Evolutionary conservation across 2,888 invertebrate genomes (phyloP), one percentile per base, ranked within the genome.

Genomic region (Yponomeuta malinellus): DNA sequence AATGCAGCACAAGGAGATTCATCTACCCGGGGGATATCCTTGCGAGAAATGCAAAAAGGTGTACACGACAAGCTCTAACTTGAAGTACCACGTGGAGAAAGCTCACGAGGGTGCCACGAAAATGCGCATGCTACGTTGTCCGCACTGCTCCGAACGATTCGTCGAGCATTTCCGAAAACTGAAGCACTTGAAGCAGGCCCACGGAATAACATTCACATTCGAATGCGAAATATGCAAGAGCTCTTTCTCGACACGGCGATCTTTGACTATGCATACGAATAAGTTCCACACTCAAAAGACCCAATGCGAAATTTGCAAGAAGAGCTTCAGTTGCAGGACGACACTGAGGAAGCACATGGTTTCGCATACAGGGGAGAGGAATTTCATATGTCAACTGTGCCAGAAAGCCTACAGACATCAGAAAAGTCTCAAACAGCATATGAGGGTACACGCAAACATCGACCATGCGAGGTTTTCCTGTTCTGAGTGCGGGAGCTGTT

Each of bases 361-460:
- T 0, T 82, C 82, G 0, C 89, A 89, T 71, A 83, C 87, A 0
- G 84, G 83, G 0, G 87, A 86, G 65, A 80, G 83, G 68, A 85
- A 84, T 72, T 86, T 79, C 63, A 70, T 81, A 0, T 93, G 93
- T 74, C 76, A 79, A 10, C 72, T 90, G 1, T 93, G 93, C 72
- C 84, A 88, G 63, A 93, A 93, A 73, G 84, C 90, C 0, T 93
- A 93, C 70, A 88, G 90, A 70, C 90, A 92, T 65, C 90, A 91
- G 75, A 90, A 85, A 72, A 88, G 84, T 70, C 74, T 89, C 75
- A 85, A 81, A 29, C 83, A 91, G 43, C 93, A 93, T 72, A 79
- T 90, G 78, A 80, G 84, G 3, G 76, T 79, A 1, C 88, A 88
- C 73, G 72, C 74, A 0, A 75, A 52, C 12, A 68, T n/a, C 48